phyloP scores from a whole-genome alignment of 1,140 invertebrate genomes.

The Hyles euphorbiae region DNA sequence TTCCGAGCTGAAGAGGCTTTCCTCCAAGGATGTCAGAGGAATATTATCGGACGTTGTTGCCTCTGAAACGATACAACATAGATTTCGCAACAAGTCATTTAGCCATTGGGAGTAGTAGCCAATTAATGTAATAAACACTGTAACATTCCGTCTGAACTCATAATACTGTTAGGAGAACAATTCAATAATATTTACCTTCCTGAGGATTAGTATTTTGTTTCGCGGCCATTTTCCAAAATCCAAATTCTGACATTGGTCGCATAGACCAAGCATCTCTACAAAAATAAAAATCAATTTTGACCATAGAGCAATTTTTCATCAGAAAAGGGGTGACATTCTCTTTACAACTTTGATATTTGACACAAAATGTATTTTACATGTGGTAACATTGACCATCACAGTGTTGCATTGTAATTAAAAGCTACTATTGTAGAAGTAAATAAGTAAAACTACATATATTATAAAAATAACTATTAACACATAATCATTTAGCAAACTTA shows the following conservation, averaged over 20 bases:
- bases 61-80: conserved; percentile 40
- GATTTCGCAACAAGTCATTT: no score
- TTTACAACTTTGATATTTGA: no score
- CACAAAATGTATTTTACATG: no score
- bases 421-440: neutral
- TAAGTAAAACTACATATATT: neutral
- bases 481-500: no score
- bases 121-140: no score
- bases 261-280: neutral
- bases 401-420: neutral
- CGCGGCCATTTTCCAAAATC: conserved; percentile 73
- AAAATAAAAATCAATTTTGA: no score
- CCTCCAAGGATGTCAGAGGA: conserved; percentile 77
- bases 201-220: conserved; percentile 63
- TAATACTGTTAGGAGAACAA: no score
- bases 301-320: no score
- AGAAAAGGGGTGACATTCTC: no score
- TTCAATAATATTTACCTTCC: conserved; percentile 47
- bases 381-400: neutral
- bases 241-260: conserved; percentile 44
- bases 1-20: conserved; percentile 88
- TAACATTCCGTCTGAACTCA: no score
- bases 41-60: conserved; percentile 68
- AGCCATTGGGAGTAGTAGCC: no score
- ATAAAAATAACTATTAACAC: neutral